Percentiles rank a stretch among this genome's conserved stretches.
Evolutionary conservation across 64 coral and sea anemone species (phyloP).

Genomic region (Stichodactyla mertensii): DNA sequence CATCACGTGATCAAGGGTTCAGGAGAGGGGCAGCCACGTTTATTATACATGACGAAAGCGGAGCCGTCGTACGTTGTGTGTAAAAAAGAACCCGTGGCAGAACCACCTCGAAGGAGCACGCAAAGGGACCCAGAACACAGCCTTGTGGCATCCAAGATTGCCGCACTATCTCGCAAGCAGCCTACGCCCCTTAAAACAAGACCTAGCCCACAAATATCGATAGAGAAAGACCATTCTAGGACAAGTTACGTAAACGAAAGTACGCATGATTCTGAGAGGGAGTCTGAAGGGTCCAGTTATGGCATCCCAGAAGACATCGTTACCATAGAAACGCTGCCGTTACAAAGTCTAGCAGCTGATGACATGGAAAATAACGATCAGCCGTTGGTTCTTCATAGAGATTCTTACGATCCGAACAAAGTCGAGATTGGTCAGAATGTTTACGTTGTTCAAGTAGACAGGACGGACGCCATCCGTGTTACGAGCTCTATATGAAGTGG

Average conservation of each 20-base stretch:
- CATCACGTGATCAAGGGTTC: not conserved
- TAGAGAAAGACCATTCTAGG: not conserved
- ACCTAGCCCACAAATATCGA: not conserved
- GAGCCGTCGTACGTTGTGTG: not conserved
- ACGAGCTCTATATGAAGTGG: conserved; percentile 21
- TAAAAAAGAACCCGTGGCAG: not conserved
- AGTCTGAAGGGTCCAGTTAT: conserved; percentile 9
- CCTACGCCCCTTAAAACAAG: not conserved
- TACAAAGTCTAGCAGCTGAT: conserved; percentile 16
- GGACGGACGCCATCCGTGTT: conserved; percentile 12
- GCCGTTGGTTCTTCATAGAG: conserved; percentile 9
- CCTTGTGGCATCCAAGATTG: conserved; percentile 52
- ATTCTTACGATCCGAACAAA: not conserved
- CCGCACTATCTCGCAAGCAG: conserved; percentile 23
- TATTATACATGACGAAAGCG: not conserved
- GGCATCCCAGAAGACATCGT: conserved; percentile 5
- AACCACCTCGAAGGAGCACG: not conserved
- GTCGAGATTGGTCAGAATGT: conserved; percentile 47
- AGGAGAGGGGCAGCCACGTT: not conserved
- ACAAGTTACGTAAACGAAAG: not conserved
- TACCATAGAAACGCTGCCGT: conserved; percentile 25
- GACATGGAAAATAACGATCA: not conserved
- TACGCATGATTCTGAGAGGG: conserved; percentile 25
- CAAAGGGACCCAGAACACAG: conserved; percentile 14
- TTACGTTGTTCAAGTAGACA: conserved; percentile 51